phyloP scores from a whole-genome alignment of 2,113 vertebrate species.

The Sebastes schlegelii region DNA sequence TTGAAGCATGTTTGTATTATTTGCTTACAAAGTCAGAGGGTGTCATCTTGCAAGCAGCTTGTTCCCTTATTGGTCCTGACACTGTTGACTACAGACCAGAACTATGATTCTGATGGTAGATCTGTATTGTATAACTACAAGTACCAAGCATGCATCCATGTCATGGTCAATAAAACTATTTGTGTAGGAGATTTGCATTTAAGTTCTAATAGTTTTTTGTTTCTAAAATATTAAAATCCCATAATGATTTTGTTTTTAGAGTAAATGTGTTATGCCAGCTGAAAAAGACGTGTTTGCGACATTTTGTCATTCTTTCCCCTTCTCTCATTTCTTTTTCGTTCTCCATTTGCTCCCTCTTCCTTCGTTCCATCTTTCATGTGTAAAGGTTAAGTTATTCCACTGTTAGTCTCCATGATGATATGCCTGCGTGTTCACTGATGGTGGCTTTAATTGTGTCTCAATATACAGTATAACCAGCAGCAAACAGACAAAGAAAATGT shows the following conservation, averaged over 20 bases:
- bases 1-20: neutral
- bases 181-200: neutral
- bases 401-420: slow-evolving; percentile 36
- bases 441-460: slow-evolving; percentile 44
- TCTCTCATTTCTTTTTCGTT: neutral
- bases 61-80: neutral
- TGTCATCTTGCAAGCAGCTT: neutral
- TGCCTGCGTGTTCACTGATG: slow-evolving; percentile 9
- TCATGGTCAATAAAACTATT: neutral
- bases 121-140: neutral
- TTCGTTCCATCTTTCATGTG: slow-evolving; percentile 31
- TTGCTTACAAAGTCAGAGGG: neutral
- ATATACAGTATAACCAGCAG: neutral
- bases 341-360: slow-evolving; percentile 4
- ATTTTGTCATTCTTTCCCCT: neutral
- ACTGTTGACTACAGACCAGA: neutral
- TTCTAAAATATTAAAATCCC: slow-evolving; percentile 1
- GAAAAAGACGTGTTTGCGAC: neutral
- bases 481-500: neutral
- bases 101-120: neutral
- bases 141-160: neutral
- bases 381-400: slow-evolving; percentile 70
- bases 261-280: slow-evolving; percentile 6
- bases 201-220: neutral
- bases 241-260: neutral